Base-by-base conservation (phyloP, 2,113 vertebrate species). In the Acrocephalus arundinaceus region DNA sequence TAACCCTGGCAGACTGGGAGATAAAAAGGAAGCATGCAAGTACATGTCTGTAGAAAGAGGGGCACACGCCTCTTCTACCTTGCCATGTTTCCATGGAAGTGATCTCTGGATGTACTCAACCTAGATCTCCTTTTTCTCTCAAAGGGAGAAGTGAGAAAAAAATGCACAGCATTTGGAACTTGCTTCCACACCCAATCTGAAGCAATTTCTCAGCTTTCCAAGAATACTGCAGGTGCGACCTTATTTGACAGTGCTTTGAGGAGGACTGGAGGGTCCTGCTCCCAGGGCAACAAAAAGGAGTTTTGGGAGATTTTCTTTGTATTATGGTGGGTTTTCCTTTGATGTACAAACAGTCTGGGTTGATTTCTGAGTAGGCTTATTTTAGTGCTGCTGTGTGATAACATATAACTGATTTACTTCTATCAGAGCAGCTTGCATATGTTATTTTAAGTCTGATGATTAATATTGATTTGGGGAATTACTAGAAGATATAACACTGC, bases 1-100 rank as follows among this genome's bases (percentile, higher is more conserved):
- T 91, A 89, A 71, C 35, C 28, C 62, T 87, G 62, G 58, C 63
- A 87, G 90, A 71, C 0, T 39, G 67, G 67, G 72, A 91, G 68
- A 88, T 71, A 94, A 85, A 93, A 94, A 93, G 91, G 96, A 96
- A 97, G 91, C 94, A 97, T 96, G 94, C 95, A 97, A 96, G 94
- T 73, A 91, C n/a, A 33, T 0, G 30, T 85, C 77, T 89, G 71
- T 65, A 90, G 85, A 41, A 89, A 94, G 89, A 93, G 87, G 79
- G 67, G 63, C 85, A 80, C 54, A 28, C 7, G 52, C 90, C 94
- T 90, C 94, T 93, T 59, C 87, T 31, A 88, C 87, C 93, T 95
- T 93, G 90, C 90, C 86, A 80, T 92, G 92, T 90, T 97, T 96
- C 96, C 93, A 93, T 85, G 94, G 94, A 97, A 96, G 96, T 96